Percentiles rank a stretch among this genome's conserved stretches.
phyloP scores from a whole-genome alignment of 2,888 invertebrate species.

The Drosophila suboccidentalis region DNA sequence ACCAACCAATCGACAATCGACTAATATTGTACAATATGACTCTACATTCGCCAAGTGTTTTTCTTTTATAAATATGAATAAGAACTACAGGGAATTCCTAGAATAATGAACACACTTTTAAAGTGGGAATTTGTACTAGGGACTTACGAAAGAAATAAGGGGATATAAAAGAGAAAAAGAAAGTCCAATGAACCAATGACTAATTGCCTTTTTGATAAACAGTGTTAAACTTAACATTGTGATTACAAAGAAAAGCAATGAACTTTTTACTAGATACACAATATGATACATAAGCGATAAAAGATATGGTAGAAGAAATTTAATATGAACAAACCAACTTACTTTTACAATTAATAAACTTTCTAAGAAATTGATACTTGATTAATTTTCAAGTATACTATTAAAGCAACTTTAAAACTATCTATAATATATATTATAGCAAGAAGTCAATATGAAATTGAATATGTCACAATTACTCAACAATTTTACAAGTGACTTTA shows the following conservation, averaged over 20 bases:
- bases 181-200: constrained; percentile 41
- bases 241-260: constrained; percentile 16
- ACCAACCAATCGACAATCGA: constrained; percentile 1
- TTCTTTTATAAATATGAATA: constrained; percentile 16
- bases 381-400: too few relatives aligned
- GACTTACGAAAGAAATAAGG: background rate
- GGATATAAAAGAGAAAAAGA: background rate
- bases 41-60: constrained; percentile 9
- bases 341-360: background rate
- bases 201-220: constrained; percentile 25
- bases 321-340: background rate
- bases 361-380: too few relatives aligned
- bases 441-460: too few relatives aligned
- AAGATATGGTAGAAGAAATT: background rate
- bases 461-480: too few relatives aligned
- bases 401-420: too few relatives aligned
- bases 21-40: background rate
- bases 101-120: background rate
- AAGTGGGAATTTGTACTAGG: background rate
- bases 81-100: constrained; percentile 15
- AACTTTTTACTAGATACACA: constrained; percentile 5
- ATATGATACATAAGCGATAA: background rate
- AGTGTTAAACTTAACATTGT: background rate
- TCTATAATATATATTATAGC: too few relatives aligned
- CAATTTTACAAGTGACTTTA: too few relatives aligned